Conservation (phyloP, 2,797 vertebrate species). For the Ispidina picta region DNA sequence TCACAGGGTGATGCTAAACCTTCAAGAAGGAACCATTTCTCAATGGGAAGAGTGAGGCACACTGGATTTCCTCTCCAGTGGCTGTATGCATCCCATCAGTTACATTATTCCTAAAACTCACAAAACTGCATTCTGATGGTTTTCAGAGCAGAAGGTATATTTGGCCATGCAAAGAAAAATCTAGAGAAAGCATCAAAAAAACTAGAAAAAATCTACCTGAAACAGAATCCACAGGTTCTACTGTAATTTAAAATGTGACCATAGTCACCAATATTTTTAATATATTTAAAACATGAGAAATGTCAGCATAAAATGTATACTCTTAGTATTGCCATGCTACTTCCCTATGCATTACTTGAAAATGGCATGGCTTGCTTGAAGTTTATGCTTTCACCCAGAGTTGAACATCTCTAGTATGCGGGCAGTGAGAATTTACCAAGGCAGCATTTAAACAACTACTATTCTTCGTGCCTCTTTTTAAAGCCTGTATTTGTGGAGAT, state of each 20-base stretch:
- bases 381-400: not conserved
- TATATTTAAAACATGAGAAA: not conserved
- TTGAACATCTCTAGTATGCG: not conserved
- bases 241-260: not conserved
- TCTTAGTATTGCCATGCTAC: not conserved
- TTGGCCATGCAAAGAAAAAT: too few relatives aligned
- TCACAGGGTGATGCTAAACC: not conserved
- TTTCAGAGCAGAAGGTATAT: not conserved
- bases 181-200: too few relatives aligned
- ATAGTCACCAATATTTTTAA: not conserved
- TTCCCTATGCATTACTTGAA: not conserved
- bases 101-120: not conserved
- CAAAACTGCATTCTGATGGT: not conserved
- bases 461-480: not conserved
- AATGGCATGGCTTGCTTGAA: not conserved
- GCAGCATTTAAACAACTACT: not conserved
- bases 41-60: not conserved
- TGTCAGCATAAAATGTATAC: not conserved
- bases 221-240: not conserved
- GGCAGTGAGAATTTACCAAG: not conserved
- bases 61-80: not conserved
- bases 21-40: not conserved
- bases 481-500: not conserved
- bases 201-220: not conserved
- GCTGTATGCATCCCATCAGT: not conserved